These are phyloP conservation scores for Gobiocypris rarus DNA, from an alignment of 2,113 vertebrate species.

Conservation along the genomic window DNA sequence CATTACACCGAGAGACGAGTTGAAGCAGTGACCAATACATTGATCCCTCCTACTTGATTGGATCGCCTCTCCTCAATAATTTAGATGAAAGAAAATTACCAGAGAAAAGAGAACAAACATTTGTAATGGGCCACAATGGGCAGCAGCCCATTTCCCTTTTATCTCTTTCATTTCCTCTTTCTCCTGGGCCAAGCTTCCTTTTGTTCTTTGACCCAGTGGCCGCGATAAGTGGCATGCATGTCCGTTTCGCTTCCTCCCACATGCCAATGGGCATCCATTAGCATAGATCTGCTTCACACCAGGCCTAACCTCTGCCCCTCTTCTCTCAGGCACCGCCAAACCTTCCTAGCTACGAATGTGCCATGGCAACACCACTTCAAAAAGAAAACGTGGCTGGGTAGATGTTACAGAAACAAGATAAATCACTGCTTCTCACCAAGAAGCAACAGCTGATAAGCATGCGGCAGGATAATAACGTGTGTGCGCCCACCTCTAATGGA, in stretches of 20 bases:
- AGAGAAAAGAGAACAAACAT: slow-evolving; percentile 40
- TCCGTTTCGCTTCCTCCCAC: slow-evolving; percentile 48
- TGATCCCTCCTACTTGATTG: slow-evolving; percentile 23
- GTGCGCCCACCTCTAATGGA: slow-evolving; percentile 46
- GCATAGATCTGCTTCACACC: slow-evolving; percentile 52
- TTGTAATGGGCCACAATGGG: slow-evolving; percentile 31
- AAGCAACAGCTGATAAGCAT: slow-evolving; percentile 57
- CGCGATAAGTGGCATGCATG: slow-evolving; percentile 44
- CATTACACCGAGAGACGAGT: background rate
- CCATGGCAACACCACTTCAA: slow-evolving; percentile 56
- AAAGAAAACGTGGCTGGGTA: slow-evolving; percentile 46
- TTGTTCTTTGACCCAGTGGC: slow-evolving; percentile 55
- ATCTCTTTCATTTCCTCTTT: slow-evolving; percentile 31
- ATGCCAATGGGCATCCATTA: slow-evolving; percentile 54
- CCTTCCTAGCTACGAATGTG: slow-evolving; percentile 21
- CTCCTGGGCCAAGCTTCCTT: slow-evolving; percentile 39
- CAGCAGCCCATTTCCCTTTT: background rate
- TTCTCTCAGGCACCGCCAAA: background rate
- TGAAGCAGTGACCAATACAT: background rate
- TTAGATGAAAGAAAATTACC: slow-evolving; percentile 48
- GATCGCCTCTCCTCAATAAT: background rate
- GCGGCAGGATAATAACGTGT: slow-evolving; percentile 55
- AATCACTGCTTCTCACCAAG: slow-evolving; percentile 48
- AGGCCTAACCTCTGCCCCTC: slow-evolving; percentile 39
- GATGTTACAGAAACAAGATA: slow-evolving; percentile 51